A percentile compares a stretch with the other conserved stretches of the same genome.
Conservation (phyloP, 2,888 invertebrate species). For the Tortrix viridana region DNA sequence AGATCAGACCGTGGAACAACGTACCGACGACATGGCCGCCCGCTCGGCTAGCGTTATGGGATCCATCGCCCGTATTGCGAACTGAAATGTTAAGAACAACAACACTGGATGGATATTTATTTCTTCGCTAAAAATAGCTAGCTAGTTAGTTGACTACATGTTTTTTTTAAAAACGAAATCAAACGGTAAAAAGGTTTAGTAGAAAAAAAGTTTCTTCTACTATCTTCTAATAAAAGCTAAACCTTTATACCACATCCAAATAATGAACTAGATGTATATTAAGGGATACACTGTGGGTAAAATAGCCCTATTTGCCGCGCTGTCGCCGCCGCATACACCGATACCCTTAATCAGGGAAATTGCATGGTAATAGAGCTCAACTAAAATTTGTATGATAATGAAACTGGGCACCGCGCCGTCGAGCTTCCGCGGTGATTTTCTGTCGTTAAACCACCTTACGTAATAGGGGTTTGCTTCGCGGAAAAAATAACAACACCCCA, state of each 20-base stretch:
- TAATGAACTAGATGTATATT: constrained; percentile 36
- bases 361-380: constrained; percentile 69
- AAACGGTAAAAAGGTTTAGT: not conserved
- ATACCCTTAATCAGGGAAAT: constrained; percentile 74
- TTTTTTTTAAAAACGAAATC: constrained; percentile 18
- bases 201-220: not conserved
- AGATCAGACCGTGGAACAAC: constrained; percentile 53
- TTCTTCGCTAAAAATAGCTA: too few relatives aligned
- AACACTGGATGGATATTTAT: not conserved
- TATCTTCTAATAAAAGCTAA: constrained; percentile 37
- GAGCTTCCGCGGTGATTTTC: constrained; percentile 52
- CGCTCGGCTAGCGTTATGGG: constrained; percentile 27
- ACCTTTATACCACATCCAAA: constrained; percentile 56
- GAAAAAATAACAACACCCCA: constrained; percentile 30
- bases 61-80: constrained; percentile 55
- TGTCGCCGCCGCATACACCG: constrained; percentile 63
- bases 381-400: constrained; percentile 73
- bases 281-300: constrained; percentile 67
- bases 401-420: constrained; percentile 53
- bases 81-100: constrained; percentile 50
- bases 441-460: constrained; percentile 41
- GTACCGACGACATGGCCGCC: constrained; percentile 41
- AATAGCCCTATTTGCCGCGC: constrained; percentile 74
- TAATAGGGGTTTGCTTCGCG: constrained; percentile 30
- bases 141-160: constrained; percentile 15